Base-by-base conservation (phyloP, 2,888 invertebrate genomes). In the Acanthopleura granulata region DNA sequence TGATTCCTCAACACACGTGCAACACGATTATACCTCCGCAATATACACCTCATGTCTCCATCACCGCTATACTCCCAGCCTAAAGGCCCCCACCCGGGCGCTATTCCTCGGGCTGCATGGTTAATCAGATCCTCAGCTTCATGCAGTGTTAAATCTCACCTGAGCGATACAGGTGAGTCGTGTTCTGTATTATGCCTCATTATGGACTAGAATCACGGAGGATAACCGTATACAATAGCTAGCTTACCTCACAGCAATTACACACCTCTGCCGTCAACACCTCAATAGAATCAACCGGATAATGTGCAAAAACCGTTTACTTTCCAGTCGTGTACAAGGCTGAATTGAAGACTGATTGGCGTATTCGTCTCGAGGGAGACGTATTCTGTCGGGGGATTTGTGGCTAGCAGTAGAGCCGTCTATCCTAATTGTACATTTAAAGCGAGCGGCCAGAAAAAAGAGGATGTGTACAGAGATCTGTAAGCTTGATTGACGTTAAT, bases 221-320 rank as follows among this genome's bases (percentile, higher is more conserved):
- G 57, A 57, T 1, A 57, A n/a, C 6, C 18, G 18, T 22, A n/a
- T 22, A 57, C 57, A 57, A 57, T 9, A 57, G 57, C 57, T 57
- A n/a, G 22, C 57, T 22, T 57, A 57, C 57, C 57, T 57, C 6
- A 18, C 18, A 4, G 57, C 57, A 57, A 57, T 57, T 57, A 57
- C 22, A 22, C 22, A 6, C 6, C n/a, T 22, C 22, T 12, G n/a
- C 6, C 57, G 12, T 22, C n/a, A 18, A 57, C 57, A 57, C 57
- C 57, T 57, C 57, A 57, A 57, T 57, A 22, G 57, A 57, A 57
- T 57, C 57, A 22, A 57, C 57, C 22, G 1, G 57, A 3, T 57
- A 57, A 57, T 57, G 57, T 57, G 57, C n/a, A 57, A 40, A 57
- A 57, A 57, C 22, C 57, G 57, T 57, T 57, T 57, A 57, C 57